A percentile compares a stretch with the other conserved stretches of the same genome.
phyloP scores from a whole-genome alignment of 2,888 invertebrate genomes.

The Agrotis segetum region DNA sequence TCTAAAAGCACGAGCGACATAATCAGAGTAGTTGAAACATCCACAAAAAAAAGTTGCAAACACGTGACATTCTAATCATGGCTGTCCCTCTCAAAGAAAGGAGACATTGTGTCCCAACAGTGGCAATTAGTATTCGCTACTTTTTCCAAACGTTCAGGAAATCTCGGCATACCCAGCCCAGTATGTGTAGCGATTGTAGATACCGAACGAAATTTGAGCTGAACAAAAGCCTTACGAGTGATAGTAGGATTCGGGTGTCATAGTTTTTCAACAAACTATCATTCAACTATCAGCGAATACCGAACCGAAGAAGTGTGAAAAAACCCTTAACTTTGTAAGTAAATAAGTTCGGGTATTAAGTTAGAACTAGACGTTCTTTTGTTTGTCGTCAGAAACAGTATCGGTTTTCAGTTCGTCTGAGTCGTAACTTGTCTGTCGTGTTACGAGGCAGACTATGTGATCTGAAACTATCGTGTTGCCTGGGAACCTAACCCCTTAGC shows the following conservation, averaged over 20 bases:
- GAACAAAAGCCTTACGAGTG: no score
- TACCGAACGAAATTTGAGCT: no score
- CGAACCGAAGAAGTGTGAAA: background rate
- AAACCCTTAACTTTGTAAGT: background rate
- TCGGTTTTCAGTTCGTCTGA: constrained; percentile 12
- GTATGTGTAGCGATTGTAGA: no score
- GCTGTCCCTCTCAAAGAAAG: no score
- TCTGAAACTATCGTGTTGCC: background rate
- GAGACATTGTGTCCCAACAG: no score
- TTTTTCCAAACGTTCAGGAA: no score
- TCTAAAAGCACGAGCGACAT: background rate
- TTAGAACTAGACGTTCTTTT: constrained; percentile 1
- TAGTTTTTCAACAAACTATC: background rate
- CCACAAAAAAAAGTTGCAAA: no score
- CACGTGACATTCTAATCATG: no score
- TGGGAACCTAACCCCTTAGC: background rate
- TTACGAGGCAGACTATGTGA: background rate
- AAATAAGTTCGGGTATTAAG: constrained; percentile 21
- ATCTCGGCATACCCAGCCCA: no score
- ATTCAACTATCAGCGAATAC: background rate
- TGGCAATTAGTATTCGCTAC: no score
- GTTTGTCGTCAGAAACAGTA: constrained; percentile 11
- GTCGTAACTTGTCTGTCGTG: background rate
- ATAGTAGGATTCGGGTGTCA: no score
- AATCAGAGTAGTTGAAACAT: no score